Evolutionary conservation across 1,140 invertebrate genomes (phyloP), one percentile per base, ranked within the genome.

Genomic region (Anastatus disparis): DNA sequence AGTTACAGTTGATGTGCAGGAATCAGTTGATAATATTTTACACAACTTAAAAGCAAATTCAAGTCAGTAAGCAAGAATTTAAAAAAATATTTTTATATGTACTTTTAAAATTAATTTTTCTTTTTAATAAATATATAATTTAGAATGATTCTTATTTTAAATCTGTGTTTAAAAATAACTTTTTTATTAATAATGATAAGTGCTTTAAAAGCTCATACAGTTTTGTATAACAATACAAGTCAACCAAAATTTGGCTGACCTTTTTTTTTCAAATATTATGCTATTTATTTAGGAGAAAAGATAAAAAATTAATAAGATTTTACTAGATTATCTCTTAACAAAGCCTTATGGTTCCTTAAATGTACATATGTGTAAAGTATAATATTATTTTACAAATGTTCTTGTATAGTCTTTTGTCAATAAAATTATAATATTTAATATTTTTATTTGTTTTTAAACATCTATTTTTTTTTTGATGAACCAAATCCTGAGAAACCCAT

Each of bases 401-500:
- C 64, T 46, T 46, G 29, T 38, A 42, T n/a, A 71, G 68, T 72
- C 38, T 38, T 74, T 67, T 29, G 26, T 52, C 42, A 20, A 53
- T 42, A 20, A 52, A 52, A n/a, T 31, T 56, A 40, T n/a, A 40
- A 42, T 24, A 58, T 26, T 35, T 42, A 9, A 53, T 22, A 27
- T 24, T 20, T 24, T 40, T 56, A 10, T 44, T 59, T n/a, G n/a
- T n/a, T n/a, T n/a, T 38, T 52, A 52, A 3, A 29, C 44, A 29
- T 72, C 67, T 68, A 64, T 78, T 74, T 86, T 80, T 95, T 96
- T 82, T 98, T 98, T 22, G 94, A 92, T 1, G 92, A 91, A 1
- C 96, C 95, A 88, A 99, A 99, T 2, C 96, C 97, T 13, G 94
- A 94, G 84, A 99, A 99, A 17, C 98, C 97, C 98, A 99, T 99